These are phyloP conservation scores for Sebastes paucispinis DNA, from an alignment of 2,797 vertebrate species.

Conservation along the genomic window DNA sequence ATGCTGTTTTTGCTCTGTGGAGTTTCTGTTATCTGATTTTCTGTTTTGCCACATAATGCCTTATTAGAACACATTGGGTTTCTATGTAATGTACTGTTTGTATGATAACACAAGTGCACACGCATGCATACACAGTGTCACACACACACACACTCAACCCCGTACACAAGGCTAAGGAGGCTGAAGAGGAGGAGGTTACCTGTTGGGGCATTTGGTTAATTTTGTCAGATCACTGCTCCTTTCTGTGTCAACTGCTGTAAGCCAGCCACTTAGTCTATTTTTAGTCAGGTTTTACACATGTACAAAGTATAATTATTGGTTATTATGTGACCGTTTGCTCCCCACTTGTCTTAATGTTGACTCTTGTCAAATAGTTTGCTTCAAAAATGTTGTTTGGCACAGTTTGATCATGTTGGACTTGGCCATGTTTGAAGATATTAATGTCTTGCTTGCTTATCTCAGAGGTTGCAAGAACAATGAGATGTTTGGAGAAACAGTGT, in stretches of 20 bases:
- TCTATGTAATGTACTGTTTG: slow-evolving; percentile 64
- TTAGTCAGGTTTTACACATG: slow-evolving; percentile 71
- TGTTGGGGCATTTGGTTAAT: slow-evolving; percentile 50
- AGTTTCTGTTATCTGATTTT: slow-evolving; percentile 38
- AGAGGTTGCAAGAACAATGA: slow-evolving; percentile 66
- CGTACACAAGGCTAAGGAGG: slow-evolving; percentile 20
- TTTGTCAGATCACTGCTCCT: slow-evolving; percentile 70
- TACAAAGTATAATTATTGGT: slow-evolving; percentile 66
- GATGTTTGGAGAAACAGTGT: slow-evolving; percentile 72
- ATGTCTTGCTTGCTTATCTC: slow-evolving; percentile 74
- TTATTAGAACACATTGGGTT: slow-evolving; percentile 75
- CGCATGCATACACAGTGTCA: slow-evolving; percentile 39
- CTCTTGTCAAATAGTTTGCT: slow-evolving; percentile 72
- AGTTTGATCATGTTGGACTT: slow-evolving; percentile 53
- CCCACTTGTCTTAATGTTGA: slow-evolving; percentile 70
- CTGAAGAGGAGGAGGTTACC: slow-evolving; percentile 33
- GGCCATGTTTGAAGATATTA: slow-evolving; percentile 66
- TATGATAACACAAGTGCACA: slow-evolving; percentile 59
- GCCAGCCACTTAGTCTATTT: slow-evolving; percentile 30
- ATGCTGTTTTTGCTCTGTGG: slow-evolving; percentile 42
- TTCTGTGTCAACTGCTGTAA: slow-evolving; percentile 25
- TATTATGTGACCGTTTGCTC: slow-evolving; percentile 60
- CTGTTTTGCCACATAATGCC: slow-evolving; percentile 77
- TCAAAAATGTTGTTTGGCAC: slow-evolving; percentile 64
- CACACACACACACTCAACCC: neutral